phyloP scores from a whole-genome alignment of 2,888 invertebrate species.

The Kuschelorhynchus macadamiae region DNA sequence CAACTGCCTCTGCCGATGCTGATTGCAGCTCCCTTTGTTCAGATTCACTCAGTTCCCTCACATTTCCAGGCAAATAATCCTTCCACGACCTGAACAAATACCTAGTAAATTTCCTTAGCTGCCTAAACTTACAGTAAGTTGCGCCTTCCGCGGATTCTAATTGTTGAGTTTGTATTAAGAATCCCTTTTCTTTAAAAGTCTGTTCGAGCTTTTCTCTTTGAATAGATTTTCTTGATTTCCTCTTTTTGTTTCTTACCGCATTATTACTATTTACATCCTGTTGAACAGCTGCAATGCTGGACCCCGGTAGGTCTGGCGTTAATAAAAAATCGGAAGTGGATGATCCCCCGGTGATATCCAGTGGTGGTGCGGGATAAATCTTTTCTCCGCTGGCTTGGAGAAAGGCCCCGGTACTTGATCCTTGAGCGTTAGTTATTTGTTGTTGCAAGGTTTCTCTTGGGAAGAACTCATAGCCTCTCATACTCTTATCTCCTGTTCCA shows the following conservation, averaged over 20 bases:
- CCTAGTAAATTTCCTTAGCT: constrained; percentile 90
- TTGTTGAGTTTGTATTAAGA: constrained; percentile 93
- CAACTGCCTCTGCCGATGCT: constrained; percentile 41
- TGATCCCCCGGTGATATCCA: constrained; percentile 61
- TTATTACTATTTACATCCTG: constrained; percentile 59
- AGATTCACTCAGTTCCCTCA: constrained; percentile 63
- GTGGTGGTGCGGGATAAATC: constrained; percentile 66
- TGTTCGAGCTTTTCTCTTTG: constrained; percentile 91
- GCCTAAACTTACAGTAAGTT: constrained; percentile 93
- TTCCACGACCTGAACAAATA: constrained; percentile 95
- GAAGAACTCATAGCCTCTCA: constrained; percentile 83
- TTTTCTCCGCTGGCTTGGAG: constrained; percentile 72
- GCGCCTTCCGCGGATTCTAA: constrained; percentile 93
- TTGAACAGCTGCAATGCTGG: constrained; percentile 50
- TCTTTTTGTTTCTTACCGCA: constrained; percentile 70
- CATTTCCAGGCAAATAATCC: constrained; percentile 85
- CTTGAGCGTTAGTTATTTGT: constrained; percentile 71
- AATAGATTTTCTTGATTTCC: constrained; percentile 85
- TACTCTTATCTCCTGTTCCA: constrained; percentile 86
- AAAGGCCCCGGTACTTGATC: constrained; percentile 71
- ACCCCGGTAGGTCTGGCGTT: constrained; percentile 59
- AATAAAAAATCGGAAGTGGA: constrained; percentile 63
- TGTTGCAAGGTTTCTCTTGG: constrained; percentile 80
- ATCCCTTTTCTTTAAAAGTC: constrained; percentile 93
- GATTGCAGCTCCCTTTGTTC: constrained; percentile 55